These are phyloP conservation scores for Sinocyclocheilus anshuiensis DNA, from an alignment of 2,113 vertebrate genomes.

Conservation along the genomic window DNA sequence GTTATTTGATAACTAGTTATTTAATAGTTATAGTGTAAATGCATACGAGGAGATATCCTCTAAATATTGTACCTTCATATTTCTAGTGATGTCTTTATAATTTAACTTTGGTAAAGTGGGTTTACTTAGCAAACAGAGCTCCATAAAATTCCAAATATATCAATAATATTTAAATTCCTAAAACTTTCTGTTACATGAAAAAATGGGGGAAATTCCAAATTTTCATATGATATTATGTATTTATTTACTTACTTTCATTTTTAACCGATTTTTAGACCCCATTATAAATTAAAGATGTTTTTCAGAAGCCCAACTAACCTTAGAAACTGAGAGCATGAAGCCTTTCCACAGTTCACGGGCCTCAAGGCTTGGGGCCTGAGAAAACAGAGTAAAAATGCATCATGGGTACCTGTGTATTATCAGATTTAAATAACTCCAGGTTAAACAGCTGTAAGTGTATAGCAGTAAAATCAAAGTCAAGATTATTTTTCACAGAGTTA, in stretches of 20 bases:
- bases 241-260: no score
- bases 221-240: no score
- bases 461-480: not conserved
- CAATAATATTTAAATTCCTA: not conserved
- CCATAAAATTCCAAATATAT: not conserved
- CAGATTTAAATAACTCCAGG: not conserved
- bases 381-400: not conserved
- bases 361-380: constrained; percentile 77
- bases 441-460: not conserved
- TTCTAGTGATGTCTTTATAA: no score
- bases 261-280: not conserved
- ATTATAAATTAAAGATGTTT: not conserved
- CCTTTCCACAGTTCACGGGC: constrained; percentile 84
- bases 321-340: constrained; percentile 75
- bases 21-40: no score
- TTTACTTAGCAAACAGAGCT: not conserved
- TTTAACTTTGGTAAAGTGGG: not conserved
- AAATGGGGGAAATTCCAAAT: no score
- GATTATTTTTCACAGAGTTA: not conserved
- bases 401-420: not conserved
- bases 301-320: constrained; percentile 68
- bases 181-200: not conserved
- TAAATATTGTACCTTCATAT: no score
- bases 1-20: no score
- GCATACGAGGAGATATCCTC: no score